Base-by-base conservation (phyloP, 1,140 invertebrate genomes). In the Drosophila nigromelanica region DNA sequence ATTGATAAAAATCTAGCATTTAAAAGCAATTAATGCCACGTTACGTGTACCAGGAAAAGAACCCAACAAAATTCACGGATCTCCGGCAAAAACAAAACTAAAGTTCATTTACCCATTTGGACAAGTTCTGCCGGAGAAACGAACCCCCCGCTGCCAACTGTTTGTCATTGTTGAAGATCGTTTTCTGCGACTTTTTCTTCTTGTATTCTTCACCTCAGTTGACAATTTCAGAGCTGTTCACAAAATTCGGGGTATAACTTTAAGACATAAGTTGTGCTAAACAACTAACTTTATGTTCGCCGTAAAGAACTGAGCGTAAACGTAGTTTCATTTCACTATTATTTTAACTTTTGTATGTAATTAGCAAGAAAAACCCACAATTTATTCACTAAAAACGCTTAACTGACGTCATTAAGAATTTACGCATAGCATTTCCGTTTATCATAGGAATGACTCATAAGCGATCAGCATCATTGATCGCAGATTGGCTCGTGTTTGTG, bases 401-500 rank as follows among this genome's bases (percentile, higher is more conserved):
- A 47, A 54, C 51, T 73, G 71, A 73, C 64, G 66, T 73, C 71
- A 73, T 62, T 56, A 10, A 73, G 58, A 62, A 68, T 56, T 56
- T 40, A 47, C 33, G 55, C 47, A 40, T 42, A 35, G 50, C 30
- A 69, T 69, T 69, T 73, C 71, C 71, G 66, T 51, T 69, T 61
- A 24, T 2, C 18, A n/a, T 18, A 68, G 70, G 68, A 73, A 50
- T 5, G 14, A 21, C 30, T 45, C 27, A 71, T 52, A 15, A 35
- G 2, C 10, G 6, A 56, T 35, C 14, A 48, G 50, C 52, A 56
- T 58, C 52, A 48, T 56, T 66, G 43, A 64, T 50, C 11, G 50
- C 18, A 33, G 35, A 33, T 35, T 27, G 35, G 48, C 39, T 18
- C 27, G 33, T 54, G 33, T 35, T 35, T 51, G 14, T 35, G 1